Base-by-base conservation (phyloP, 92 coral and sea anemone genomes). In the Bergia sp. region DNA sequence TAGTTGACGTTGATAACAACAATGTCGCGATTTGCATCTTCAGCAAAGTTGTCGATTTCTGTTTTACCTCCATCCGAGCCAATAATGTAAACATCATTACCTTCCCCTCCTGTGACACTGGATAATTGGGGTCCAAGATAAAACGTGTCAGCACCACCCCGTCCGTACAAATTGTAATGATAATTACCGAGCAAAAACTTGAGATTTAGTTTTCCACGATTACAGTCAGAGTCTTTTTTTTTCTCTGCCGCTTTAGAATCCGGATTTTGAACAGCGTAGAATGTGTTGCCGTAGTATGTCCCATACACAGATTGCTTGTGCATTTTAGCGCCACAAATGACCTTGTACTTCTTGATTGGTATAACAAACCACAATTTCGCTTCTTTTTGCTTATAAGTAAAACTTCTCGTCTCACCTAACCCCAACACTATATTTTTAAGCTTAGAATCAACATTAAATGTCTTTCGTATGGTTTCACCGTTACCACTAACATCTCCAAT, bases 91-190 rank as follows among this genome's bases (percentile, higher is more conserved):
- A 85, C 73, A 50, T 92, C 94, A 50, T 85, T 77, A 13, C 90
- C 92, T 21, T 77, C 57, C n/a, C 94, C 94, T 89, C 94, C 94
- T 7, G 92, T 89, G 0, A 92, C 92, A 12, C 74, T 7, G 2
- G 90, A 71, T 66, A 89, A 73, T 61, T 92, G 90, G 2, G 94
- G 94, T 55, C 94, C 94, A 20, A 92, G 90, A 40, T 89, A 92
- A 55, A 92, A 92, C 2, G 86, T 86, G 66, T 92, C 94, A 10
- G 77, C 67, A 12, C 94, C 94, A 42, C 94, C 94, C 20, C 94
- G 85, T 16, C 94, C 94, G 49, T 89, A 92, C 85, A 92, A 71
- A 79, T 92, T 86, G 90, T 92, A 92, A 53, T 89, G 92, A 47
- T 92, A 92, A 72, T 92, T 86, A 20, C 94, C 94, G 58, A 53